Base-by-base conservation (phyloP, 23 tunicate genomes). In the Pegea sp. region DNA sequence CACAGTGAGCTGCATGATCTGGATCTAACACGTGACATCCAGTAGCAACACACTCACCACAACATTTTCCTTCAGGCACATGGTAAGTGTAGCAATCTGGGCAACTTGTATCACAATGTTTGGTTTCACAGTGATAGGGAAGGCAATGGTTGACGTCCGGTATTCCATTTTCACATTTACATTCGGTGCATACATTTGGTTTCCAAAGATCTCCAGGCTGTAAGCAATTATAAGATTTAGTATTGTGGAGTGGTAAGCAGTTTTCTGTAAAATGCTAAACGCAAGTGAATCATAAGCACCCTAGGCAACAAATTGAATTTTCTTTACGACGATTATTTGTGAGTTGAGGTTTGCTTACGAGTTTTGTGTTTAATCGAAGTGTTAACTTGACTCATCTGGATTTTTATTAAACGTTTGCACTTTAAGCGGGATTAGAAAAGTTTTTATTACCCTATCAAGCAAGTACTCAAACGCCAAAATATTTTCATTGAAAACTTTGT, bases 51-150 rank as follows among this genome's bases (percentile, higher is more conserved):
- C 95, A 84, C 16, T 30, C 46, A 3, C 84, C 95, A 44, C 95
- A 84, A 44, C 95, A 84, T 42, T 84, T 70, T 20, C 95, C 95
- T 2, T 52, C 43, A 5, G 24, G 27, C 22, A 29, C 52, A 30
- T 63, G 58, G 53, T 84, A 84, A 7, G 68, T 59, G 54, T 74
- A 67, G 38, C 95, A 84, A 23, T 58, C 52, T 24, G 95, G 95
- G 54, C 95, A 84, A 2, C 26, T 27, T 13, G 74, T 55, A 62
- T 84, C 68, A 52, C 95, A 84, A 3, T 19, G 4, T 16, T 32
- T 18, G 0, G 68, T 61, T 8, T 28, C 22, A 50, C 95, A 84
- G 0, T 25, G 16, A 1, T 50, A 11, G 6, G 0, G 34, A 18
- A 33, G 28, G 61, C 86, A 75, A 18, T 52, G 20, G 1, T 67